phyloP scores from a whole-genome alignment of 2,888 invertebrate genomes.

The Pollenia labialis region DNA sequence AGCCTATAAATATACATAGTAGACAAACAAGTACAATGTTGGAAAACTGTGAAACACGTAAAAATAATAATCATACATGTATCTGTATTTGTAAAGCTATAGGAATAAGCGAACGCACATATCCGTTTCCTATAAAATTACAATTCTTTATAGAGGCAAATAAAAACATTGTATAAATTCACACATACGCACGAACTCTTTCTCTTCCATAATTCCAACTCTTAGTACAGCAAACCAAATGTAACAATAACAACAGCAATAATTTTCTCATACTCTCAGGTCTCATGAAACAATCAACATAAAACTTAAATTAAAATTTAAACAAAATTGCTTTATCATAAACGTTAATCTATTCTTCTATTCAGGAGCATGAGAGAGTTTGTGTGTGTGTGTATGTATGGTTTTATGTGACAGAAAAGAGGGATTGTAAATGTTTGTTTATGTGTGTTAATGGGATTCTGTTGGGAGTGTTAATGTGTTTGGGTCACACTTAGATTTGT shows the following conservation, averaged over 20 bases:
- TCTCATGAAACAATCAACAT: conserved; percentile 49
- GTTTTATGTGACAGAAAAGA: too few species aligned
- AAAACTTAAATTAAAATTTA: conserved; percentile 67
- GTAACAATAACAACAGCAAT: conserved; percentile 18
- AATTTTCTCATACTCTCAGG: conserved; percentile 2
- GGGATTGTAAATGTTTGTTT: background rate
- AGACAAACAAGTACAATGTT: conserved; percentile 47
- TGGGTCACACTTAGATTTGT: conserved; percentile 6
- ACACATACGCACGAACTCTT: background rate
- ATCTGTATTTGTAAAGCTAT: conserved; percentile 40
- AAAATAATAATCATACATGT: conserved; percentile 58
- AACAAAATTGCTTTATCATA: conserved; percentile 64
- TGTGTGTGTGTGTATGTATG: background rate
- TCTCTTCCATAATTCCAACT: background rate
- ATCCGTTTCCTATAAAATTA: conserved; percentile 67
- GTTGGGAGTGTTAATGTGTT: conserved; percentile 4
- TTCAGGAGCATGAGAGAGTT: background rate
- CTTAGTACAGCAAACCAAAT: background rate
- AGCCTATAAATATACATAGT: conserved; percentile 16
- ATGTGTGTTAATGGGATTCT: background rate
- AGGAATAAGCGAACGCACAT: conserved; percentile 39
- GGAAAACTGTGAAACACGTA: conserved; percentile 58
- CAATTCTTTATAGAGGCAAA: conserved; percentile 13
- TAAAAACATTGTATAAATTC: conserved; percentile 7
- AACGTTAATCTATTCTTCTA: conserved; percentile 39